Evolutionary conservation across 1,140 invertebrate genomes (phyloP).

Genomic region (Hyposmocoma kahamanoa): DNA sequence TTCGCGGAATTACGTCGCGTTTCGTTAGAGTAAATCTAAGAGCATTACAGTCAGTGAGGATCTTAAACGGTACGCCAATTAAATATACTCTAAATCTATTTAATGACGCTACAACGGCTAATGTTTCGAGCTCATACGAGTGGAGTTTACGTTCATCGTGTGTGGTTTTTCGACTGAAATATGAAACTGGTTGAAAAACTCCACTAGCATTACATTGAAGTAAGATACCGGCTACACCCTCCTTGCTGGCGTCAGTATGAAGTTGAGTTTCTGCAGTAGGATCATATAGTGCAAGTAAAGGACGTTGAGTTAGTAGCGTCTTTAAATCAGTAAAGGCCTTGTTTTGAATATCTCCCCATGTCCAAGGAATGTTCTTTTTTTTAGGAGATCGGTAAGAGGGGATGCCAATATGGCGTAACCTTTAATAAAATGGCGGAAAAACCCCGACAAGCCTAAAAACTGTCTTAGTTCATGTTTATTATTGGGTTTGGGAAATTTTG

Average conservation of each 20-base stretch:
- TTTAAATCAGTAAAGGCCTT: constrained; percentile 9
- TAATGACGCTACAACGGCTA: constrained; percentile 27
- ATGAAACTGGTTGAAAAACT: constrained; percentile 3
- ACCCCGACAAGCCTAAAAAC: constrained; percentile 23
- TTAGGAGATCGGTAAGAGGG: constrained; percentile 32
- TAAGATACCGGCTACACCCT: constrained; percentile 25
- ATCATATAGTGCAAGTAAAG: constrained; percentile 30
- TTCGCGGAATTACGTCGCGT: constrained; percentile 21
- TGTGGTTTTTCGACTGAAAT: constrained; percentile 22
- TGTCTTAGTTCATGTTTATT: constrained; percentile 8
- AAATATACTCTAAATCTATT: constrained; percentile 33
- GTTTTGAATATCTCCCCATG: constrained; percentile 33
- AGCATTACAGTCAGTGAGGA: constrained; percentile 41
- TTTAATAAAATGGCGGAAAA: constrained; percentile 29
- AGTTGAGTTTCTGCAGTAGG: constrained; percentile 24
- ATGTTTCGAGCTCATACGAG: constrained; percentile 49
- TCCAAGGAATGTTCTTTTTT: constrained; percentile 26
- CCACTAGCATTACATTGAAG: constrained; percentile 3
- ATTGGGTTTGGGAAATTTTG: constrained; percentile 5
- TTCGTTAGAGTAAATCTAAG: constrained; percentile 23
- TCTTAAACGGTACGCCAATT: constrained; percentile 27
- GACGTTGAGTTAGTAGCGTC: constrained; percentile 7
- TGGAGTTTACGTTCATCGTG: constrained; percentile 45
- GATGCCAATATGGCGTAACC: constrained; percentile 26
- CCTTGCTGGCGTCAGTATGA: constrained; percentile 8